Evolutionary conservation across 2,797 vertebrate genomes (phyloP).

Genomic region (Aulostomus chinensis): DNA sequence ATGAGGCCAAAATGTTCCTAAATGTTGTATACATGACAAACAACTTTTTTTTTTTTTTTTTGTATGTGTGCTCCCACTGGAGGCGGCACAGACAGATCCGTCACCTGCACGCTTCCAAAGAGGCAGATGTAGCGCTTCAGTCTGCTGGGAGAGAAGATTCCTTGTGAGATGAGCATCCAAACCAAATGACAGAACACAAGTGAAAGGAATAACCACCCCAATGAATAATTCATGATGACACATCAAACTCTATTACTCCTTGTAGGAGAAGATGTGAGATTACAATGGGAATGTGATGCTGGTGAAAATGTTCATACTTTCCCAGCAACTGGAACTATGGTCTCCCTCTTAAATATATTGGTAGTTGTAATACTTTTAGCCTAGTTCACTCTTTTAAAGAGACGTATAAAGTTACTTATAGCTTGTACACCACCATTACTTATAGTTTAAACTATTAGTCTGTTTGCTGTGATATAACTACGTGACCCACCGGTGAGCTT

Average conservation of each 20-base stretch:
- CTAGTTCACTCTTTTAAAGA: conserved; percentile 24
- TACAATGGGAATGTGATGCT: conserved; percentile 49
- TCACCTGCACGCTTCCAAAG: conserved; percentile 14
- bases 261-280: conserved; percentile 45
- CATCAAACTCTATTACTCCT: conserved; percentile 52
- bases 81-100: conserved; percentile 5
- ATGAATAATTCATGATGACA: conserved; percentile 54
- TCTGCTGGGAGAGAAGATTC: conserved; percentile 25
- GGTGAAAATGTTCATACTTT: conserved; percentile 36
- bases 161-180: conserved; percentile 43
- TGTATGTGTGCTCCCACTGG: too few relatives aligned
- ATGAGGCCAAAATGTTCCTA: not conserved
- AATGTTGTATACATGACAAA: too few relatives aligned
- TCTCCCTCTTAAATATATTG: conserved; percentile 18
- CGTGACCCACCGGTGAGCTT: too few relatives aligned
- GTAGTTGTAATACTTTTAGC: conserved; percentile 24
- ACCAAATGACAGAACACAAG: conserved; percentile 53
- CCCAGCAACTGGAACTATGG: conserved; percentile 30
- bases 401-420: conserved; percentile 14
- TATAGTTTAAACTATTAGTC: not conserved
- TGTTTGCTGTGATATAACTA: not conserved
- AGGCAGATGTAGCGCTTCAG: conserved; percentile 9
- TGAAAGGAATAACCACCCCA: conserved; percentile 39
- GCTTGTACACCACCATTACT: not conserved
- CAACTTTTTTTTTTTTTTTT: too few relatives aligned